Percentiles rank a stretch among this genome's conserved stretches.
These are phyloP conservation scores for Apamea epomidion DNA, from an alignment of 2,888 invertebrate species.

Conservation along the genomic window DNA sequence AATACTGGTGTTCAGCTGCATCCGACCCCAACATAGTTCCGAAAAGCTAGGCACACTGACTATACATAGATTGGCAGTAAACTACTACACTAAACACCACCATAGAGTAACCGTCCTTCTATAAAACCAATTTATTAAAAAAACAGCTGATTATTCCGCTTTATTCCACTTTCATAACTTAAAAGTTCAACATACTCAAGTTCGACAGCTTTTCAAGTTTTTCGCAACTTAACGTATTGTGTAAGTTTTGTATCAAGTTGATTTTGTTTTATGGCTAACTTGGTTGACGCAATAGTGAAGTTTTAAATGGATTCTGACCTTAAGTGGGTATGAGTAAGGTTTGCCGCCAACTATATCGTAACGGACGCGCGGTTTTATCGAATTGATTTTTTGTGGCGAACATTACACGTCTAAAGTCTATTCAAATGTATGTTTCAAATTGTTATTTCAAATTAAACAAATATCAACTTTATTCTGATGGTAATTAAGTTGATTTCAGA, in stretches of 20 bases:
- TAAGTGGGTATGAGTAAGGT: background rate
- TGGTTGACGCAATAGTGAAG: conserved; percentile 29
- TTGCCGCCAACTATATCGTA: conserved; percentile 15
- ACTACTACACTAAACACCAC: background rate
- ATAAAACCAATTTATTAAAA: background rate
- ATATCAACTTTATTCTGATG: too few relatives aligned
- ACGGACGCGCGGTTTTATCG: conserved; percentile 4
- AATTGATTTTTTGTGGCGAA: background rate
- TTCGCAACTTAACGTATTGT: conserved; percentile 32
- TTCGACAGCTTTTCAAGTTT: conserved; percentile 13
- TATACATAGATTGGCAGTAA: background rate
- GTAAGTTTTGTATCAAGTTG: conserved; percentile 29
- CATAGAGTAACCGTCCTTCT: conserved; percentile 7
- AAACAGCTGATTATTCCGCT: background rate
- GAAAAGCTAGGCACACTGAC: too few relatives aligned
- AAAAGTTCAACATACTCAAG: conserved; percentile 28
- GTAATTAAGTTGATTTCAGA: too few relatives aligned
- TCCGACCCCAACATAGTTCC: too few relatives aligned
- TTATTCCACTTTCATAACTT: conserved; percentile 33
- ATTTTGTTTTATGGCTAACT: conserved; percentile 23
- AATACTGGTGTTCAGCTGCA: too few relatives aligned
- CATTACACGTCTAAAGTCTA: background rate
- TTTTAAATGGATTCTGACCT: conserved; percentile 20
- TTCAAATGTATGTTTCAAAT: too few relatives aligned
- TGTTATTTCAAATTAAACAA: too few relatives aligned